These are phyloP conservation scores for Porites lutea DNA, from an alignment of 64 coral and sea anemone species.

Conservation along the genomic window DNA sequence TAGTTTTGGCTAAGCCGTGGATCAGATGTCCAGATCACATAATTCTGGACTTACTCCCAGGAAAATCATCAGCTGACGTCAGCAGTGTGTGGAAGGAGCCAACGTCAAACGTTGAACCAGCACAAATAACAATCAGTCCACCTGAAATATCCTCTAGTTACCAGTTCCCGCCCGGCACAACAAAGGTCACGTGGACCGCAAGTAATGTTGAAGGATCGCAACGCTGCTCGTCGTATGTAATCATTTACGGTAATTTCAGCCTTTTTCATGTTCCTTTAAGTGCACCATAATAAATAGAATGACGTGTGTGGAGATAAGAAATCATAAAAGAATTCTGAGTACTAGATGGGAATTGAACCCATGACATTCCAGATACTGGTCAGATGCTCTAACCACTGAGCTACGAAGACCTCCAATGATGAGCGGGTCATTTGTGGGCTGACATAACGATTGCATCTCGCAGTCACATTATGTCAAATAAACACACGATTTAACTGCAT, in stretches of 20 bases:
- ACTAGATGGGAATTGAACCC: too few species aligned
- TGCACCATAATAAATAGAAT: not conserved
- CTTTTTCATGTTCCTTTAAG: too few species aligned
- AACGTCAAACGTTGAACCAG: not conserved
- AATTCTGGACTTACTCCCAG: not conserved
- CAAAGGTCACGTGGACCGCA: constrained; percentile 49
- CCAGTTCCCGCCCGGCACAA: constrained; percentile 24
- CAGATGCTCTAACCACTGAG: too few species aligned
- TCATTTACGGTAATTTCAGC: constrained; percentile 21
- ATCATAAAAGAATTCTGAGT: not conserved
- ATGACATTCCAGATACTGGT: too few species aligned
- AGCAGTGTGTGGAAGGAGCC: constrained; percentile 57
- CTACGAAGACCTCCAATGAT: not conserved
- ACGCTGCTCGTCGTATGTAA: constrained; percentile 51
- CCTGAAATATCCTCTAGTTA: constrained; percentile 32
- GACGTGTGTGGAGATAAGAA: not conserved
- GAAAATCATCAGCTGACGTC: constrained; percentile 29
- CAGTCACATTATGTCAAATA: too few species aligned
- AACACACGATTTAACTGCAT: too few species aligned
- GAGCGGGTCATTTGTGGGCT: not conserved
- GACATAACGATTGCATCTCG: not conserved
- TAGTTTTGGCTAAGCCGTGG: constrained; percentile 43
- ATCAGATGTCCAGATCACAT: constrained; percentile 35
- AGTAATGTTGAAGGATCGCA: constrained; percentile 30
- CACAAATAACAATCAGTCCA: constrained; percentile 10